Evolutionary conservation across 2,888 invertebrate species (phyloP).

Genomic region (Cosmorhoe ocellata): DNA sequence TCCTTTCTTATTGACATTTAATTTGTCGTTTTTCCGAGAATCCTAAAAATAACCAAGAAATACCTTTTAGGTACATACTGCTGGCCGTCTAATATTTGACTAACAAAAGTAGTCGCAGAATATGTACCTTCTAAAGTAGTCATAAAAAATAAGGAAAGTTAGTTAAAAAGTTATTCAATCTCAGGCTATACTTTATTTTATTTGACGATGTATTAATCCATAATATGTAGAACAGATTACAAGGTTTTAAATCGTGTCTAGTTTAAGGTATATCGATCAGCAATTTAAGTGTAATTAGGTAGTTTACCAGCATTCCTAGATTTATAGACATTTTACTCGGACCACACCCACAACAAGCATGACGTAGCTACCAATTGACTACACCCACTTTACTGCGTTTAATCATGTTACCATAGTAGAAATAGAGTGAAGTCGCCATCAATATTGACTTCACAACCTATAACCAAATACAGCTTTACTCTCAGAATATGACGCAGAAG

Average conservation of each 20-base stretch:
- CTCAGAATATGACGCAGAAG: neutral
- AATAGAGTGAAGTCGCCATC: neutral
- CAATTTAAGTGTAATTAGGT: conserved; percentile 41
- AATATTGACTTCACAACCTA: neutral
- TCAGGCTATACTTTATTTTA: too few relatives aligned
- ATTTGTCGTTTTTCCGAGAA: neutral
- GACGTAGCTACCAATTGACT: conserved; percentile 32
- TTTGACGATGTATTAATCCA: too few relatives aligned
- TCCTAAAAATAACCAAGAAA: neutral
- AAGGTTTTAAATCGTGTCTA: neutral
- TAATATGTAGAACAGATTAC: too few relatives aligned
- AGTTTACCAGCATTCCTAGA: conserved; percentile 20
- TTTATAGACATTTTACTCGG: conserved; percentile 28
- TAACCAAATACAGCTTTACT: neutral
- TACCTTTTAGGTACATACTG: too few relatives aligned
- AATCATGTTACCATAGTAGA: neutral
- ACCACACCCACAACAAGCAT: conserved; percentile 30
- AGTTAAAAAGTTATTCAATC: too few relatives aligned
- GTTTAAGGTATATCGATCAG: conserved; percentile 36
- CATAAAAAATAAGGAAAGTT: too few relatives aligned
- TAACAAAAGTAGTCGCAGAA: too few relatives aligned
- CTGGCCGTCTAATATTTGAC: too few relatives aligned
- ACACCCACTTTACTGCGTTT: conserved; percentile 9
- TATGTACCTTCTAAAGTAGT: too few relatives aligned
- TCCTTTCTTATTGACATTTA: conserved; percentile 8